Percentiles rank a stretch among this genome's conserved stretches.
Evolutionary conservation across 2,113 vertebrate genomes (phyloP).

Genomic region (Protomyctophum bolini): DNA sequence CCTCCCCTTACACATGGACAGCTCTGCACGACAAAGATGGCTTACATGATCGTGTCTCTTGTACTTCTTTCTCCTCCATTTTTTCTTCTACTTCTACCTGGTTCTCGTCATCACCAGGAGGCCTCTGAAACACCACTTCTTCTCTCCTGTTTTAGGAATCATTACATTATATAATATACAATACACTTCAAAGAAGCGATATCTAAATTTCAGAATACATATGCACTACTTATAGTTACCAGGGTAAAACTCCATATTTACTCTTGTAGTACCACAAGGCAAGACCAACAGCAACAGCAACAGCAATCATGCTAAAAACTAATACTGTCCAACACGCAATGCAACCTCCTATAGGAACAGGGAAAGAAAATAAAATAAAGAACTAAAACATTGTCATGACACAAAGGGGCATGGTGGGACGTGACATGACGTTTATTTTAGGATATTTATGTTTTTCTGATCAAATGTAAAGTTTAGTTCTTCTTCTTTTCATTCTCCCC

Average conservation of each 20-base stretch:
- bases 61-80: not conserved
- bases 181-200: not conserved
- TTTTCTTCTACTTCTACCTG: not conserved
- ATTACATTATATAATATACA: not conserved
- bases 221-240: constrained; percentile 25
- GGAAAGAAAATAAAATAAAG: not conserved
- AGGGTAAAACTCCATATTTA: not conserved
- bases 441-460: too few relatives aligned
- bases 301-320: not conserved
- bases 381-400: not conserved
- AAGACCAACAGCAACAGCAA: too few relatives aligned
- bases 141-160: not conserved
- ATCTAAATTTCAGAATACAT: not conserved
- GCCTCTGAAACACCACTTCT: not conserved
- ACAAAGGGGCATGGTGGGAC: not conserved
- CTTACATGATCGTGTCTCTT: not conserved
- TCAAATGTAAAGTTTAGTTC: too few relatives aligned
- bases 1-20: too few relatives aligned
- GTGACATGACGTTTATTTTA: not conserved
- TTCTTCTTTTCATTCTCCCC: not conserved
- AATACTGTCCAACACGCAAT: not conserved
- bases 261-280: not conserved
- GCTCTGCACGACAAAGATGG: not conserved
- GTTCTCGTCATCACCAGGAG: not conserved
- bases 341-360: not conserved